Conservation (phyloP, 2,888 invertebrate genomes). For the Cylloceria caligata region DNA sequence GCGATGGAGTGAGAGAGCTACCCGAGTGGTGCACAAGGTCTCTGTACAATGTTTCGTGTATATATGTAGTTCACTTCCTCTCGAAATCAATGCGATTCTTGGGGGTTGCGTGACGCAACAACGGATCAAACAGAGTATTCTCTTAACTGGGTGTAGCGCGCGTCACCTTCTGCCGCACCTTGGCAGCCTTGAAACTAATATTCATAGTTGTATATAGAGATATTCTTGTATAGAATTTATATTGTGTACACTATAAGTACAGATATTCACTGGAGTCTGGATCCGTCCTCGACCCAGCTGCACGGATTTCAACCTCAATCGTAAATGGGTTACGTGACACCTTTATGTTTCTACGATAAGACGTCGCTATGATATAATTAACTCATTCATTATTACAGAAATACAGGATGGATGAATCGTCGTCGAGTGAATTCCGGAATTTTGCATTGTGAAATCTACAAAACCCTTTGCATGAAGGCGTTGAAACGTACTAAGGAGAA, state of each 20-base stretch:
- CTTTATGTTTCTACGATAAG: constrained; percentile 44
- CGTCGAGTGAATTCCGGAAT: background rate
- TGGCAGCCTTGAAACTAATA: constrained; percentile 6
- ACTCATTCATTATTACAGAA: constrained; percentile 55
- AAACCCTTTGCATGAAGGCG: background rate
- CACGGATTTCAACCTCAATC: constrained; percentile 50
- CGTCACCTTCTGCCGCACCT: background rate
- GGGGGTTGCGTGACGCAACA: constrained; percentile 35
- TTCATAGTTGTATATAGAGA: background rate
- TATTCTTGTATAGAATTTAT: constrained; percentile 9
- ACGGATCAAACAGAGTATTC: constrained; percentile 1
- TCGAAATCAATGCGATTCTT: constrained; percentile 48
- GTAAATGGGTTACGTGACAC: constrained; percentile 52
- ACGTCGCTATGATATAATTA: constrained; percentile 49
- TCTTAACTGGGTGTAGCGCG: background rate
- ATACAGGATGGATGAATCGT: constrained; percentile 12
- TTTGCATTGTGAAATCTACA: constrained; percentile 3
- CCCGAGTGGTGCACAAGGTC: constrained; percentile 41
- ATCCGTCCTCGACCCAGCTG: constrained; percentile 18
- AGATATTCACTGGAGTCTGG: constrained; percentile 15
- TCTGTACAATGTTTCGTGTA: constrained; percentile 6
- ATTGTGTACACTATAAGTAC: background rate
- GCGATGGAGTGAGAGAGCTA: constrained; percentile 15
- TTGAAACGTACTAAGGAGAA: constrained; percentile 10
- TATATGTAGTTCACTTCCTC: constrained; percentile 10